phyloP scores from a whole-genome alignment of 2,797 vertebrate species.

The Xyrichtys novacula region DNA sequence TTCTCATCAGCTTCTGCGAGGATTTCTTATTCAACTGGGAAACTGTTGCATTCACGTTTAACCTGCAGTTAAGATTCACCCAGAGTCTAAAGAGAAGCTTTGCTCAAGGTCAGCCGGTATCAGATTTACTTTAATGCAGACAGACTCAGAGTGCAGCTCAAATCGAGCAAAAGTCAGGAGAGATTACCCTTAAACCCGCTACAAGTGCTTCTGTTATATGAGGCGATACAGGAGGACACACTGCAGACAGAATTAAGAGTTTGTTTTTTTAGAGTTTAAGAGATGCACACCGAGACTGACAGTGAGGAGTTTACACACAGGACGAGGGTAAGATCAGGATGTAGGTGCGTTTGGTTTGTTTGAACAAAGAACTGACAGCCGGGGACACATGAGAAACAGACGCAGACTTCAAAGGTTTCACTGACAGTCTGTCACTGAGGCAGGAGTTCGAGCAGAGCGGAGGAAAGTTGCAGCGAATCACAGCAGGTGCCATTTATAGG shows the following conservation, averaged over 20 bases:
- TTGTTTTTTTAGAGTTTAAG: slow-evolving; percentile 20
- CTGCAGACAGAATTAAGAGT: slow-evolving; percentile 8
- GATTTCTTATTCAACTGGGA: neutral
- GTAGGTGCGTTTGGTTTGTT: slow-evolving; percentile 20
- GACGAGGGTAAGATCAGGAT: slow-evolving; percentile 9
- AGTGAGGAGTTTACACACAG: slow-evolving; percentile 9
- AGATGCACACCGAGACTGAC: slow-evolving; percentile 5
- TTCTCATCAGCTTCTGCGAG: neutral
- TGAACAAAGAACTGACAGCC: slow-evolving; percentile 16
- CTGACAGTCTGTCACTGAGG: slow-evolving; percentile 24
- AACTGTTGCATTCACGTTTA: neutral
- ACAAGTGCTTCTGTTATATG: neutral
- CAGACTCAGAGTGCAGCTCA: slow-evolving; percentile 5
- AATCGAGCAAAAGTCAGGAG: neutral
- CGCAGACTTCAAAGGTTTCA: slow-evolving; percentile 29
- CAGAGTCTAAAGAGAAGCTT: neutral
- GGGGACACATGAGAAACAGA: slow-evolving; percentile 8
- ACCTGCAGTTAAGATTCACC: neutral
- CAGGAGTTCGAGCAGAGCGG: slow-evolving; percentile 30
- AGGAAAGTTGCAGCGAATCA: slow-evolving; percentile 18
- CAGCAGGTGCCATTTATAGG: slow-evolving; percentile 27
- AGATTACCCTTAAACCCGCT: neutral
- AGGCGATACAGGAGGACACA: slow-evolving; percentile 14
- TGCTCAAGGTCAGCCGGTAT: neutral
- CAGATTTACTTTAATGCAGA: slow-evolving; percentile 3